Base-by-base conservation (phyloP, 2,888 invertebrate species). In the Lycaena phlaeas region DNA sequence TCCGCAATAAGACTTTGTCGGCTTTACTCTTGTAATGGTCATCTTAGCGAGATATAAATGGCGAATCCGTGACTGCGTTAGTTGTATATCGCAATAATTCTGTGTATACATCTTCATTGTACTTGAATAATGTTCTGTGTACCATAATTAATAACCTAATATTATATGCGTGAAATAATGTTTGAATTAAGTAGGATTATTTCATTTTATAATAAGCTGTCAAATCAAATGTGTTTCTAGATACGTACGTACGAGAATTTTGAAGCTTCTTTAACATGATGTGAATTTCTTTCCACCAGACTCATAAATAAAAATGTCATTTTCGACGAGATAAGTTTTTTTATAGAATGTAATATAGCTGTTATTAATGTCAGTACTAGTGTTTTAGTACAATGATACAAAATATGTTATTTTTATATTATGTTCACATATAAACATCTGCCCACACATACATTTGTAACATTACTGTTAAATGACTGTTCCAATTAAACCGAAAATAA, bases 31-130 rank as follows among this genome's bases (percentile, higher is more conserved):
- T 55, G 59, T 68, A 67, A 65, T 55, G 61, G 62, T 58, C 61
- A 62, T 55, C 57, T 57, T 53, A 46, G 48, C 47, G 57, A 31
- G 38, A 55, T 63, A 62, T 66, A 63, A 64, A 68, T 68, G 67
- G 57, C 50, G 40, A 42, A 45, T 50, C 41, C 65, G 66, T 66
- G 66, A 64, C 64, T 51, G 18, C 38, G 37, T 36, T 22, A 36
- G 31, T 15, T 31, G 25, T 30, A 39, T 26, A 34, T 17, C 30
- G 39, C 15, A 7, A 14, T 39, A 17, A 30, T 25, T 38, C 25
- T 14, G 9, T 22, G 28, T 38, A 18, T 38, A 28, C 38, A 38
- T 26, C 22, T 9, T 34, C 11, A 18, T 22, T 34, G 15, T 15
- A 26, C 15, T 39, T 39, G 26, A 25, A 14, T 39, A 34, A 22